A percentile compares a stretch with the other conserved stretches of the same genome.
Conservation (phyloP, 2,797 vertebrate species). For the Cirrhinus molitorella region DNA sequence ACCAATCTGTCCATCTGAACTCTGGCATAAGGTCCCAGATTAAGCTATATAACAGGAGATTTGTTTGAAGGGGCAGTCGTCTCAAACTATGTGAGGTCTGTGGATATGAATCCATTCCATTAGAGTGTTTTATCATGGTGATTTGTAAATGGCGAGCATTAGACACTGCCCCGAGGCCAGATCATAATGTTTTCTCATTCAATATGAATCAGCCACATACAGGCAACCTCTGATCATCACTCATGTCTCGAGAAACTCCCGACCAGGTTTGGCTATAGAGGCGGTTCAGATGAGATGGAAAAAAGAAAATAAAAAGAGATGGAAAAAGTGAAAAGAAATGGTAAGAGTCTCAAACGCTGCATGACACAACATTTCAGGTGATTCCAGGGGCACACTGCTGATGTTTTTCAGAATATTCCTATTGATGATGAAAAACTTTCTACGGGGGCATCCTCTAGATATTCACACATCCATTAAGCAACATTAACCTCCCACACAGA, state of each 20-base stretch:
- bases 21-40: not conserved
- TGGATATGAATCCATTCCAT: conserved; percentile 55
- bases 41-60: not conserved
- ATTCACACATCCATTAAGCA: conserved; percentile 50
- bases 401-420: conserved; percentile 38
- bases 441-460: conserved; percentile 49
- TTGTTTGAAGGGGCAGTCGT: conserved; percentile 8
- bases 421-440: conserved; percentile 43
- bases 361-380: conserved; percentile 55
- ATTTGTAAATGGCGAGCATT: conserved; percentile 71
- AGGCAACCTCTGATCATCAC: conserved; percentile 62
- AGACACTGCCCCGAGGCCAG: conserved; percentile 72
- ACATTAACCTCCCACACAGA: conserved; percentile 68
- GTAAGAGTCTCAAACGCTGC: conserved; percentile 35
- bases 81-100: conserved; percentile 14
- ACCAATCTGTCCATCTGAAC: not conserved
- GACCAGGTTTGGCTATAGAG: conserved; percentile 7
- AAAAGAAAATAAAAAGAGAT: conserved; percentile 21
- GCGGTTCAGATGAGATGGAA: not conserved
- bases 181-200: conserved; percentile 66
- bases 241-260: conserved; percentile 51
- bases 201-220: conserved; percentile 57
- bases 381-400: conserved; percentile 16
- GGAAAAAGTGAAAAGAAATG: conserved; percentile 12
- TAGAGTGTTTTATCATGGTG: conserved; percentile 73